These are phyloP conservation scores for Geophilus truncorum DNA, from an alignment of 2,888 invertebrate genomes.

Conservation along the genomic window DNA sequence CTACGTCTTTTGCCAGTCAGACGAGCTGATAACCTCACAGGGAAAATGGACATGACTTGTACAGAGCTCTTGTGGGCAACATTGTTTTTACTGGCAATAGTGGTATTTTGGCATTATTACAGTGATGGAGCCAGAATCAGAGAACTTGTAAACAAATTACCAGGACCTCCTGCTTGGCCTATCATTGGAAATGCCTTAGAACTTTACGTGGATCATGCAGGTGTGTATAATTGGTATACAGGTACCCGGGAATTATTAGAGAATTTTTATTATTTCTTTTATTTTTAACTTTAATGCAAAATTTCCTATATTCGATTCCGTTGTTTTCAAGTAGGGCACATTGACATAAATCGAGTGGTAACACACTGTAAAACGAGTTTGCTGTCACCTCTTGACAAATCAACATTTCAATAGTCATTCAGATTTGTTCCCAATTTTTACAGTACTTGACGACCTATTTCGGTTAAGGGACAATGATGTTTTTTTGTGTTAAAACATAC, in stretches of 20 bases:
- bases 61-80: neutral
- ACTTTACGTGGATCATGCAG: conserved; percentile 58
- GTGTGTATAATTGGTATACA: conserved; percentile 47
- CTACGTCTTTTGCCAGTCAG: neutral
- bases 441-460: neutral
- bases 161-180: conserved; percentile 58
- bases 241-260: too few relatives aligned
- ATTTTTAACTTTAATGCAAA: too few relatives aligned
- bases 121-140: neutral
- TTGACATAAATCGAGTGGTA: neutral
- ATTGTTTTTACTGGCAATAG: neutral
- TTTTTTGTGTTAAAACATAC: too few relatives aligned
- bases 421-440: neutral
- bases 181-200: conserved; percentile 60
- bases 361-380: neutral
- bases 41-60: neutral
- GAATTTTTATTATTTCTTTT: too few relatives aligned
- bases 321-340: neutral
- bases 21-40: neutral
- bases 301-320: neutral
- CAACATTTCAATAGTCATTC: neutral
- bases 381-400: neutral
- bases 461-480: neutral
- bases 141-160: conserved; percentile 52
- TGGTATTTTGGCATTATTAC: neutral